Conservation (phyloP, 2,797 vertebrate species). For the Clarias fuscus region DNA sequence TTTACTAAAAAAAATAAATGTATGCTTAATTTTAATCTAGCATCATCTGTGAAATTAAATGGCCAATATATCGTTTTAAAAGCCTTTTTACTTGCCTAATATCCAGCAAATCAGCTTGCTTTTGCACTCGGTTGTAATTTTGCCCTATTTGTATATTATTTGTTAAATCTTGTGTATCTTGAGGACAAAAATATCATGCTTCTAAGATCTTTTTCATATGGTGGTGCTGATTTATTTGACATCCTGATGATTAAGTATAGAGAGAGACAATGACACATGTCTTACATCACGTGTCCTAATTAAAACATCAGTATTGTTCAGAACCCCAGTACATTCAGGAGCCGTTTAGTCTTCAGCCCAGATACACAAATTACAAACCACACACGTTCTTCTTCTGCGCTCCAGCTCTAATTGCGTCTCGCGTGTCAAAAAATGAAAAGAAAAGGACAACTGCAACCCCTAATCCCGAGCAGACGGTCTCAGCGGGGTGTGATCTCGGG, state of each 20-base stretch:
- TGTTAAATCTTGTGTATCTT: too few species aligned
- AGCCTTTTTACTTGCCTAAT: too few species aligned
- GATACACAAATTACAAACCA: neutral
- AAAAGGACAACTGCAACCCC: neutral
- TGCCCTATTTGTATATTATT: too few species aligned
- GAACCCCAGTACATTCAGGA: neutral
- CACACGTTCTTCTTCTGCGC: neutral
- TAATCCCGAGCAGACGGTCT: neutral
- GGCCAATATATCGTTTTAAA: too few species aligned
- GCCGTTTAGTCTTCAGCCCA: neutral
- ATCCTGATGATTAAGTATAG: neutral
- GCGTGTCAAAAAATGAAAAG: neutral
- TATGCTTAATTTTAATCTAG: too few species aligned
- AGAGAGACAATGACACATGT: too few species aligned
- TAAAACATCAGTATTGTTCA: neutral
- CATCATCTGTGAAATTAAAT: too few species aligned
- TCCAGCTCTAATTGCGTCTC: neutral
- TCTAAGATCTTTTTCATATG: neutral
- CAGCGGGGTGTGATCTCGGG: neutral
- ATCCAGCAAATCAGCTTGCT: too few species aligned
- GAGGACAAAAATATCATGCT: too few species aligned
- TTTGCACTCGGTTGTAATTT: too few species aligned
- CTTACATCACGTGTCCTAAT: too few species aligned
- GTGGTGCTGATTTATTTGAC: neutral
- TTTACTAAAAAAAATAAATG: too few species aligned